Conservation (phyloP, 2,888 invertebrate genomes). For the Ormyrus nitidulus region DNA sequence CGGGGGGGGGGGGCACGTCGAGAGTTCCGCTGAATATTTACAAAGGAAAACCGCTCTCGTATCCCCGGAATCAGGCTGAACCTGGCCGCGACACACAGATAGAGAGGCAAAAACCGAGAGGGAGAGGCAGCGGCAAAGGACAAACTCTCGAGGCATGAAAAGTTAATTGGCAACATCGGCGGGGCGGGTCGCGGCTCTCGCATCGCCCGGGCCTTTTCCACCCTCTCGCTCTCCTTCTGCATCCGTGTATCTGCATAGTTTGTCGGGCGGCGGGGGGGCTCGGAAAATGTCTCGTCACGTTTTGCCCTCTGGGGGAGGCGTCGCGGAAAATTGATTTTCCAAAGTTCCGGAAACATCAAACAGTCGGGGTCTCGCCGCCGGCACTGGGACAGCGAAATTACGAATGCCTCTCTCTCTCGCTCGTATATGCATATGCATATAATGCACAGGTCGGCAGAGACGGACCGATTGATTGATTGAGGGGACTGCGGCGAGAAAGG, state of each 20-base stretch:
- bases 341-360: slow-evolving; percentile 51
- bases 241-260: slow-evolving; percentile 28
- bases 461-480: too few species aligned
- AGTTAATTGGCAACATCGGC: slow-evolving; percentile 55
- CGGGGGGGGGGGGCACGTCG: too few species aligned
- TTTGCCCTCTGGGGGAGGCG: not conserved
- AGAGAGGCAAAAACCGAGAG: not conserved
- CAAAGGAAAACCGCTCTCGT: slow-evolving; percentile 5
- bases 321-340: slow-evolving; percentile 49
- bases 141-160: slow-evolving; percentile 49
- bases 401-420: not conserved
- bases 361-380: not conserved
- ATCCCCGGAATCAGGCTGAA: slow-evolving; percentile 12
- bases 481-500: not conserved
- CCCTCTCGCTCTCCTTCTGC: not conserved
- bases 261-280: not conserved
- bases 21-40: not conserved
- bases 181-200: not conserved
- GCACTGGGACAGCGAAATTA: not conserved
- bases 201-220: not conserved
- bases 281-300: slow-evolving; percentile 41
- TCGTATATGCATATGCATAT: too few species aligned
- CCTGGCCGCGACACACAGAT: not conserved
- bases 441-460: too few species aligned
- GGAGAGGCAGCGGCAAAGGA: not conserved